Percentiles rank a stretch among this genome's conserved stretches.
Evolutionary conservation across 2,888 invertebrate genomes (phyloP).

Genomic region (Rutpela maculata): DNA sequence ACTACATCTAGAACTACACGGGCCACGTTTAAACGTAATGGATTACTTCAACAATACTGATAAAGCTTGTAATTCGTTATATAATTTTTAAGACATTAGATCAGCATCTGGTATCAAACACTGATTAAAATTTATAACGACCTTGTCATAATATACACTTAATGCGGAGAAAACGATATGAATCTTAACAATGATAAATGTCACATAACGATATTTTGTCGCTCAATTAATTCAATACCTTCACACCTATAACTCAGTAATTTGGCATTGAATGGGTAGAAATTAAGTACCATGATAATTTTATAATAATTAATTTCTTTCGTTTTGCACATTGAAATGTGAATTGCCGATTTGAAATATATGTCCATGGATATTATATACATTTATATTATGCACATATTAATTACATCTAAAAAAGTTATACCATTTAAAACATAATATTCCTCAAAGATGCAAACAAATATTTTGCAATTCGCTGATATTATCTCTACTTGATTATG

Average conservation of each 20-base stretch:
- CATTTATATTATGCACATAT: too few species aligned
- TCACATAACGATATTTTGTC: conserved; percentile 20
- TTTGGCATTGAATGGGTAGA: conserved; percentile 7
- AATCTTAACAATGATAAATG: conserved; percentile 33
- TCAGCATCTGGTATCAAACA: background rate
- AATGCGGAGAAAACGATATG: conserved; percentile 10
- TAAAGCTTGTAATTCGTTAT: background rate
- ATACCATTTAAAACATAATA: too few species aligned
- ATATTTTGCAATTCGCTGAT: too few species aligned
- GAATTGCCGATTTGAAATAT: background rate
- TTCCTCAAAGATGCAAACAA: too few species aligned
- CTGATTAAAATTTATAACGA: conserved; percentile 13
- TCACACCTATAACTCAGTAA: conserved; percentile 5
- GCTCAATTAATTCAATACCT: conserved; percentile 23
- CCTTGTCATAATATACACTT: conserved; percentile 8
- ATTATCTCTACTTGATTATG: too few species aligned
- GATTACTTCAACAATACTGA: background rate
- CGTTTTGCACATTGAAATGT: background rate
- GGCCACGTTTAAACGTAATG: background rate
- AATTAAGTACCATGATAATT: background rate
- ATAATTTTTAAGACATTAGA: background rate
- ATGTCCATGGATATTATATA: too few species aligned
- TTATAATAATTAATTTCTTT: background rate
- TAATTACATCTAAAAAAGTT: too few species aligned
- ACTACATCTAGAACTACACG: background rate